Percentiles rank a stretch among this genome's conserved stretches.
Conservation (phyloP, 2,888 invertebrate genomes). For the Drosophila anceps region DNA sequence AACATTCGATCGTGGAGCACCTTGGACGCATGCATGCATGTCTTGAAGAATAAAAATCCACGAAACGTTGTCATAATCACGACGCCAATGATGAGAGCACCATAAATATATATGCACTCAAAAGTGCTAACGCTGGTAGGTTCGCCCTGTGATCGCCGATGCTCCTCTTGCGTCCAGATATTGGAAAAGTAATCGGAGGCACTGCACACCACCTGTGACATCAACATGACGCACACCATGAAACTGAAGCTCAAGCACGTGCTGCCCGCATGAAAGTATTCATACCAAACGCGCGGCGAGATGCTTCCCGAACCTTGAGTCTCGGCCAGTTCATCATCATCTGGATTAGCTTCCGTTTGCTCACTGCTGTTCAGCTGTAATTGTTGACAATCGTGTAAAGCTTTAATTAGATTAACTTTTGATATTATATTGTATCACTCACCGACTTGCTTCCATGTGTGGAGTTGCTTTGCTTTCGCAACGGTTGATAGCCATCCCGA, state of each 20-base stretch:
- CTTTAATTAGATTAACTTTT: not conserved
- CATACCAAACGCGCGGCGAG: conserved; percentile 84
- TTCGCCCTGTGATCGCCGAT: conserved; percentile 76
- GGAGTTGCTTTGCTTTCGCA: conserved; percentile 71
- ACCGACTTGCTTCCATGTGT: conserved; percentile 82
- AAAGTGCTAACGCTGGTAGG: conserved; percentile 80
- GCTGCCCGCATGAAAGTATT: conserved; percentile 86
- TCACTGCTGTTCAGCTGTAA: conserved; percentile 75
- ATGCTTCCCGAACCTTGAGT: conserved; percentile 85
- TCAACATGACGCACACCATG: conserved; percentile 86
- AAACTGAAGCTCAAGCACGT: conserved; percentile 85
- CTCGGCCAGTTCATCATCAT: conserved; percentile 82
- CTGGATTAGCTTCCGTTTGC: conserved; percentile 59
- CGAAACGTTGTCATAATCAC: conserved; percentile 86
- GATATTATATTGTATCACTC: not conserved
- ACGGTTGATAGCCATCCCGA: conserved; percentile 78
- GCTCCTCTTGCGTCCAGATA: conserved; percentile 86
- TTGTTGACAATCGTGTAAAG: not conserved
- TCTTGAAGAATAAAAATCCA: conserved; percentile 90
- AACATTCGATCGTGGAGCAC: conserved; percentile 95
- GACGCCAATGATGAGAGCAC: conserved; percentile 83
- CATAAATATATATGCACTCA: conserved; percentile 85
- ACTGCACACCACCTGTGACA: conserved; percentile 87
- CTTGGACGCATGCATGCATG: conserved; percentile 91
- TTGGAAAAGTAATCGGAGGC: conserved; percentile 88